These are phyloP conservation scores for Takifugu bimaculatus DNA, from an alignment of 2,113 vertebrate species.

Conservation along the genomic window DNA sequence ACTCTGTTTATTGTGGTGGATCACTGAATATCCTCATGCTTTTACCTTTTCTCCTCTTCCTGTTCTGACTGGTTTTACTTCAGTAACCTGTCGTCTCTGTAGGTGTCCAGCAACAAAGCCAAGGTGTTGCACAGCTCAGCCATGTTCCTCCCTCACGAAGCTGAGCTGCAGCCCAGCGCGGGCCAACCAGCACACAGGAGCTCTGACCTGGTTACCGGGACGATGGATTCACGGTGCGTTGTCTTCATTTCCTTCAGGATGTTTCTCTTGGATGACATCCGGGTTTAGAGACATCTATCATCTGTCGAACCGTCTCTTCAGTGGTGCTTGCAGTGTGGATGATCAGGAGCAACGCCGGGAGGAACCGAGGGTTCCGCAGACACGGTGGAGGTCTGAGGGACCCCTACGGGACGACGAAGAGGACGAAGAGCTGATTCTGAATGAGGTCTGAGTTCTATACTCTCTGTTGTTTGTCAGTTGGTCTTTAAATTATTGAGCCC, in stretches of 20 bases:
- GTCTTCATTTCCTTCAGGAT: not conserved
- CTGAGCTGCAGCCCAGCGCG: constrained; percentile 32
- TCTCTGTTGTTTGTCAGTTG: no score
- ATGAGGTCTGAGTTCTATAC: not conserved
- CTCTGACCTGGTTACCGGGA: constrained; percentile 35
- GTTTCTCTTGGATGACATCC: not conserved
- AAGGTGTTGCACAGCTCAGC: constrained; percentile 53
- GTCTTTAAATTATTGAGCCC: no score
- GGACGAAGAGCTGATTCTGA: constrained; percentile 34
- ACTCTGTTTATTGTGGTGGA: no score
- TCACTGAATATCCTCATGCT: no score
- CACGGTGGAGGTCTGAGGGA: constrained; percentile 13
- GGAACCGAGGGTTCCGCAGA: constrained; percentile 10
- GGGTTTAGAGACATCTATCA: not conserved
- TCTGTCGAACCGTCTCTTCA: constrained; percentile 9
- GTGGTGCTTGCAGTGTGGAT: constrained; percentile 36
- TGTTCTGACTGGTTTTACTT: not conserved
- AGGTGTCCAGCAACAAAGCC: constrained; percentile 40
- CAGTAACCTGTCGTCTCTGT: constrained; percentile 3
- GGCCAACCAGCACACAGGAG: constrained; percentile 36
- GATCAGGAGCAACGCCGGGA: constrained; percentile 6
- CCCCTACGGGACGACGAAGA: constrained; percentile 11
- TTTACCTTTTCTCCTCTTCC: not conserved
- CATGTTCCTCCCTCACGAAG: constrained; percentile 53
- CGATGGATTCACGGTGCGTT: constrained; percentile 41